Percentiles rank a stretch among this genome's conserved stretches.
Conservation (phyloP, 2,888 invertebrate species). For the Branchipolynoe longqiensis region DNA sequence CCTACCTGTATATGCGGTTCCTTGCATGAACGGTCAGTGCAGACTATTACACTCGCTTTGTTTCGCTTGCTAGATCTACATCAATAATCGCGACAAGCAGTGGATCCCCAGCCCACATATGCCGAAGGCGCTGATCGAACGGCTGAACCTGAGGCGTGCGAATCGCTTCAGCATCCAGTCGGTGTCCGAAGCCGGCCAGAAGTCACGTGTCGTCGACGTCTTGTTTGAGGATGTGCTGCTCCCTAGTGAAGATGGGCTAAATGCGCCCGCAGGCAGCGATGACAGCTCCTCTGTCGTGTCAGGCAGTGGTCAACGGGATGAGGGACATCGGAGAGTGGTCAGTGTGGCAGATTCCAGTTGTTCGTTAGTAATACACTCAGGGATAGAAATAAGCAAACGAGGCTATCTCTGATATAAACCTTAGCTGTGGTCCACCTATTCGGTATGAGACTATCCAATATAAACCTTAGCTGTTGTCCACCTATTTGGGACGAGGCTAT, state of each 20-base stretch:
- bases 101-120: conserved; percentile 69
- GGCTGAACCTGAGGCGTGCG: conserved; percentile 71
- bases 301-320: conserved; percentile 66
- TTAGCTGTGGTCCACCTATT: no score
- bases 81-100: conserved; percentile 71
- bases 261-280: conserved; percentile 29
- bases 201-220: conserved; percentile 70
- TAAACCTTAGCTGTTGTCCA: no score
- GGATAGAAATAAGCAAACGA: no score
- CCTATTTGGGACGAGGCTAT: no score
- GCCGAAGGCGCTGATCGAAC: conserved; percentile 74
- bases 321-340: conserved; percentile 73
- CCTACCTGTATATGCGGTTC: no score
- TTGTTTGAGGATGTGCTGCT: conserved; percentile 59
- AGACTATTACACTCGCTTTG: no score
- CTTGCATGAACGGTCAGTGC: no score
- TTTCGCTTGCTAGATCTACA: conserved; percentile 72
- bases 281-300: conserved; percentile 70
- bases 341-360: no score
- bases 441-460: no score
- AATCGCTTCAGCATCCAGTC: conserved; percentile 76
- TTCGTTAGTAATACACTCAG: no score
- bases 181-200: conserved; percentile 71
- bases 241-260: background rate
- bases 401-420: no score